Evolutionary conservation across 1,140 invertebrate genomes (phyloP), one percentile per base, ranked within the genome.

Genomic region (Caerostris extrusa): DNA sequence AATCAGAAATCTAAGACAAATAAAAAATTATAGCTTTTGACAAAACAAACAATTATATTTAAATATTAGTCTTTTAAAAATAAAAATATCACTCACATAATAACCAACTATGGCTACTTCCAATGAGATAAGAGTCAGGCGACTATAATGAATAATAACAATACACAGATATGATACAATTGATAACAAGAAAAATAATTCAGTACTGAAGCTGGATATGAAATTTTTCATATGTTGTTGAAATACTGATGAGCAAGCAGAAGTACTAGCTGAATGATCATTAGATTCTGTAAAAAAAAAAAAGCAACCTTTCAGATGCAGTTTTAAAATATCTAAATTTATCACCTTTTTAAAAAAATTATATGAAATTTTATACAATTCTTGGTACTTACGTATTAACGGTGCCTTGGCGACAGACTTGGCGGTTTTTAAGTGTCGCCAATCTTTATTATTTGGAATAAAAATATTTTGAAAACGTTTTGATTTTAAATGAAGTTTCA

Each of bases 101-200:
- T 93, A 93, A n/a, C n/a, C 19, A 77, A 58, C 53, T 53, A 56
- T 17, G 12, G 8, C 50, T 55, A 87, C 81, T 55, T 93, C 71
- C 7, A n/a, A 12, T 58, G 82, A 14, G 61, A 93, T 88, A 61
- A 93, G 34, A 3, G 81, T 88, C 12, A 93, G 8, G 6, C 34
- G n/a, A 58, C 82, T 87, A 57, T 93, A 93, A 34, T 93, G 82
- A 53, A 87, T 17, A 55, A 93, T 64, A 64, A 85, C n/a, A 77
- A 93, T 64, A 67, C 50, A 81, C 57, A 93, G 58, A 64, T 88
- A 88, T 53, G 82, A 19, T 60, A 69, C 50, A 77, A 93, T 89
- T 50, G 69, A 71, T 6, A 56, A 12, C 10, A 61, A 77, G 58
- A 88, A 93, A 58, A 93, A 60, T 17, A 86, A 50, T 81, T 93